Evolutionary conservation across 1,140 invertebrate genomes (phyloP), one percentile per base, ranked within the genome.

Genomic region (Drosophila kohkoa): DNA sequence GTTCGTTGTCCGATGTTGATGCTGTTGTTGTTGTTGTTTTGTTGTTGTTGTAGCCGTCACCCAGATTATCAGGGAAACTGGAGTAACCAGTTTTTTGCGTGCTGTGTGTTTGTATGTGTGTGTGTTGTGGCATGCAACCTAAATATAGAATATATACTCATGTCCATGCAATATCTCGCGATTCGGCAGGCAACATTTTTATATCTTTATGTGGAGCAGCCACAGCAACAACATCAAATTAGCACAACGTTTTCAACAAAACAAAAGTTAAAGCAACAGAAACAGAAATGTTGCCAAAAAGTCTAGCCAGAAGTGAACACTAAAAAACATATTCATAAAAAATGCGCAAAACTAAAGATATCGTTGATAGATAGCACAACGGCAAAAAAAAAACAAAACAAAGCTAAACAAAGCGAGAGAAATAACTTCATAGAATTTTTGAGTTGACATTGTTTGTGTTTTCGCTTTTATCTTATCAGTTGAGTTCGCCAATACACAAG

Each of bases 61-160:
- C 88, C 87, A 91, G 88, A 91, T 91, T 91, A 91, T 91, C 88
- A 81, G 87, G 64, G 86, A 81, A 91, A 91, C 88, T 91, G 88
- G 88, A 90, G 82, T 81, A 87, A 90, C 88, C 87, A 91, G 88
- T 91, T 91, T 90, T 43, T 71, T 70, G 62, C 13, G 59, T 52
- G 49, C 52, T 71, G 63, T 10, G 59, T 52, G 49, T 43, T 1
- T 3, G 0, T 25, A 0, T 3, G 3, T 25, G 20, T 55, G 59
- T 30, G 60, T 41, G 68, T 46, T 64, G 82, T 82, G 79, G 82
- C 82, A 86, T 87, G 88, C 87, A 90, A 81, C 88, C 88, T 91
- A 91, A 91, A 90, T 91, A 87, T 90, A 90, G 87, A 90, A 81
- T 72, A 65, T 52, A 59, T 46, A 72, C 69, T 68, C 54, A 20